Evolutionary conservation across 1,140 invertebrate species (phyloP), one percentile per base, ranked within the genome.

Genomic region (Sarcophaga bullata): DNA sequence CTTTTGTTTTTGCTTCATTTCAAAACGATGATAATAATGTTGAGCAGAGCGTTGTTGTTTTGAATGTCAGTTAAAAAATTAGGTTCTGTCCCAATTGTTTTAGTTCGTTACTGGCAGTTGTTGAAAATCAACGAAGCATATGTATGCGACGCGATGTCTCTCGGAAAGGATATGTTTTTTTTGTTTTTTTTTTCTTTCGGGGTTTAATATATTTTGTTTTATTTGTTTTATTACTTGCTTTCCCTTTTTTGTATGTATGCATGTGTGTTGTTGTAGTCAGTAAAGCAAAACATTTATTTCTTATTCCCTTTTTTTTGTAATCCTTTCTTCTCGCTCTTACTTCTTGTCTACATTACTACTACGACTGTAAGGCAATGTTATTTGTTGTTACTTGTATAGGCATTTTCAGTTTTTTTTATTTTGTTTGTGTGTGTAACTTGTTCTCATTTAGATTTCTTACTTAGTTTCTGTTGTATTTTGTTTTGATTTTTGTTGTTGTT

Each of bases 21-120:
- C 25, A 1, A 37, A 37, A 37, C 25, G 25, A 37, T 37, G 25
- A 37, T 37, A 37, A 37, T 37, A 37, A 37, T 37, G 25, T 37
- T 37, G 25, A 37, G 25, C 25, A 37, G 25, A 37, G 25, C 62
- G 8, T 19, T 19, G 62, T 68, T 68, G 62, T 68, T 37, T 68
- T 68, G 62, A 68, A 68, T 68, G 62, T 68, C 62, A 68, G 62
- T 68, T 15, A n/a, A n/a, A 62, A 68, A 68, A 68, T 68, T 68
- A 19, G 62, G 62, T 25, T 68, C 62, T 68, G 62, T 68, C 62
- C 62, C 62, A 68, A 9, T 68, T 68, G 62, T 7, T 68, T 68
- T 68, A 68, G 62, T 68, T 68, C 19, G 62, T 68, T 68, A 68
- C 62, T 68, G 62, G 9, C 62, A 25, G 17, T 68, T 68, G 62